These are phyloP conservation scores for Cyprinodon tularosa DNA, from an alignment of 2,113 vertebrate species.

Conservation along the genomic window DNA sequence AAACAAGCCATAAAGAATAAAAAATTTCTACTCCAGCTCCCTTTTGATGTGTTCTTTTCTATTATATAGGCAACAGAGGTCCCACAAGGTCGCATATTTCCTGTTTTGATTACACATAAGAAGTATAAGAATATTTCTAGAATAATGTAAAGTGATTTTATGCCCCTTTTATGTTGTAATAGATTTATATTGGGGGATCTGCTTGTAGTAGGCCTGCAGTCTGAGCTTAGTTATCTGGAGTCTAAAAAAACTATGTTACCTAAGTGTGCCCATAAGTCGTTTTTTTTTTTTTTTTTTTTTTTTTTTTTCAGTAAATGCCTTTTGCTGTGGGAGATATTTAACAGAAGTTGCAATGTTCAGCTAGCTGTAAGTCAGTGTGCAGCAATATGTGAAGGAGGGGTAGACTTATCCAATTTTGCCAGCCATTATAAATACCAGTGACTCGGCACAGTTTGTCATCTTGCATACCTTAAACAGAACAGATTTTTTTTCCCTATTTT, in stretches of 20 bases:
- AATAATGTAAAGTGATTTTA: not conserved
- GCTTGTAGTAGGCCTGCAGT: no score
- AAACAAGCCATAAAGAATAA: slow-evolving; percentile 74
- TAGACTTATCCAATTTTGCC: not conserved
- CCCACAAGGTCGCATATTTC: not conserved
- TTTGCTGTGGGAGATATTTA: not conserved
- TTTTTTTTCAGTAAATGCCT: not conserved
- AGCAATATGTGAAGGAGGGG: not conserved
- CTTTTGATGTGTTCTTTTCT: slow-evolving; percentile 15
- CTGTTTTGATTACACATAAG: not conserved
- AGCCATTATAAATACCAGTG: not conserved
- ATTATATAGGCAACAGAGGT: not conserved
- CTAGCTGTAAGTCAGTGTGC: not conserved
- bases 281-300: no score
- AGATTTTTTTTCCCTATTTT: not conserved
- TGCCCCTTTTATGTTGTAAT: no score
- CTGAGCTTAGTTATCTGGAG: no score
- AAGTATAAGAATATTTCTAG: not conserved
- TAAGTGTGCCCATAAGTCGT: no score
- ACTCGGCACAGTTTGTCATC: no score
- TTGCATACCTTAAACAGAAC: not conserved
- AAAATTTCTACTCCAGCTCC: slow-evolving; percentile 70
- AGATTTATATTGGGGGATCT: no score
- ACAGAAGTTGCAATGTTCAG: not conserved
- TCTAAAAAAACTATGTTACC: no score